Evolutionary conservation across 1,140 invertebrate genomes (phyloP), one percentile per base, ranked within the genome.

Genomic region (Pteromalus puparum): DNA sequence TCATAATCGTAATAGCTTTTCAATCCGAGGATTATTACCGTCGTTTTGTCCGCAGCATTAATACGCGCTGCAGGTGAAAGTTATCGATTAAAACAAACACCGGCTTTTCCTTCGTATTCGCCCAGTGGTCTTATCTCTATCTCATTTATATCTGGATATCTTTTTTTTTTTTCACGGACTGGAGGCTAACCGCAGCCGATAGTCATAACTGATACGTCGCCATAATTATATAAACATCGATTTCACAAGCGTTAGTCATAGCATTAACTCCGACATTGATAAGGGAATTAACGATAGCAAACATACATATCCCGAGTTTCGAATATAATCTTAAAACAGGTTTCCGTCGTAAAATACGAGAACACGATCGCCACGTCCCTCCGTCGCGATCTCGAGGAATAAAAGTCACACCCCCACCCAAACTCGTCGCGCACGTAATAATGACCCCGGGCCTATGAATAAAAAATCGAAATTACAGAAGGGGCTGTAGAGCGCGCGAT

Each of bases 381-480:
- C 21, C 53, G 5, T 18, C 13, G 38, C 15, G 13, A 77, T 77
- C 15, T 67, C 30, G 6, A 34, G 21, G 9, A 38, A 30, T 1
- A 26, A 67, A 46, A 67, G 21, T n/a, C 48, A 21, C 7, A 30
- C 13, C 4, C 30, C 2, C 53, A 70, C 1, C 28, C 10, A 13
- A 12, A 30, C 5, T n/a, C n/a, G 21, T 67, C 61, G 6, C 30
- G 28, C 18, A 24, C 30, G 61, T 30, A 12, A 67, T 24, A 61
- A 61, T n/a, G 18, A 9, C 3, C 77, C 2, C 2, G 5, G 24
- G 30, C 13, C 46, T n/a, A 81, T 81, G 42, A 81, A 81, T 81
- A 73, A 53, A 18, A 21, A 73, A 81, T 81, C 18, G 18, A n/a
- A 67, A 67, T 75, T 82, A 28, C 30, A 13, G 18, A 24, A 15